Conservation (phyloP, 1,140 invertebrate species). For the Diorhabda elongata region DNA sequence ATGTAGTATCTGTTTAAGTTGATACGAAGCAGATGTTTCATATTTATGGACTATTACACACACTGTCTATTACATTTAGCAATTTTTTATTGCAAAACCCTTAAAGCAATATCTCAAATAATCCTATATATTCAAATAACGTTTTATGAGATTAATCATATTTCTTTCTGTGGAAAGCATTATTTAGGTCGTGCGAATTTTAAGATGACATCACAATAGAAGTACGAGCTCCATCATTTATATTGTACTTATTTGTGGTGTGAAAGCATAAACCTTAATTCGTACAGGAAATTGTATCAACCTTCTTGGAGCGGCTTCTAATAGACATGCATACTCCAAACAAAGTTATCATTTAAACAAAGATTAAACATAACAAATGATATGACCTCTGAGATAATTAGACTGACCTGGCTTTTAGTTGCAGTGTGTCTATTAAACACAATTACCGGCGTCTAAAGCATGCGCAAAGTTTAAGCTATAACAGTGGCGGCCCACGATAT, state of each 20-base stretch:
- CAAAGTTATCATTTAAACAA: slow-evolving; percentile 40
- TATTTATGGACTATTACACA: too few species aligned
- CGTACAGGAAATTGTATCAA: background rate
- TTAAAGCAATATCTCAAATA: background rate
- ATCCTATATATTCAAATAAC: too few species aligned
- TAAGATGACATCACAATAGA: too few species aligned
- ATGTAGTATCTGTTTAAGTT: too few species aligned
- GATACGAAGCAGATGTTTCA: too few species aligned
- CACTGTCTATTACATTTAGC: too few species aligned
- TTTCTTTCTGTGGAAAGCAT: too few species aligned
- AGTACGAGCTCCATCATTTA: background rate
- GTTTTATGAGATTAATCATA: too few species aligned
- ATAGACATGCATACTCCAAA: slow-evolving; percentile 34
- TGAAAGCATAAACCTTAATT: slow-evolving; percentile 5
- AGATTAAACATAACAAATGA: slow-evolving; percentile 44
- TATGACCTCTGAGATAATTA: slow-evolving; percentile 43
- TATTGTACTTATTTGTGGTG: background rate
- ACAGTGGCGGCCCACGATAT: too few species aligned
- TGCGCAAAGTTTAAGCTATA: background rate
- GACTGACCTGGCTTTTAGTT: slow-evolving; percentile 37
- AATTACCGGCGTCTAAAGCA: background rate
- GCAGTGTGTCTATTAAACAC: slow-evolving; percentile 5
- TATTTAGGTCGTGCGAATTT: too few species aligned
- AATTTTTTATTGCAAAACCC: background rate
- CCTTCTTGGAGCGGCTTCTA: slow-evolving; percentile 12